phyloP scores from a whole-genome alignment of 2,888 invertebrate genomes.

The Phlogophora meticulosa region DNA sequence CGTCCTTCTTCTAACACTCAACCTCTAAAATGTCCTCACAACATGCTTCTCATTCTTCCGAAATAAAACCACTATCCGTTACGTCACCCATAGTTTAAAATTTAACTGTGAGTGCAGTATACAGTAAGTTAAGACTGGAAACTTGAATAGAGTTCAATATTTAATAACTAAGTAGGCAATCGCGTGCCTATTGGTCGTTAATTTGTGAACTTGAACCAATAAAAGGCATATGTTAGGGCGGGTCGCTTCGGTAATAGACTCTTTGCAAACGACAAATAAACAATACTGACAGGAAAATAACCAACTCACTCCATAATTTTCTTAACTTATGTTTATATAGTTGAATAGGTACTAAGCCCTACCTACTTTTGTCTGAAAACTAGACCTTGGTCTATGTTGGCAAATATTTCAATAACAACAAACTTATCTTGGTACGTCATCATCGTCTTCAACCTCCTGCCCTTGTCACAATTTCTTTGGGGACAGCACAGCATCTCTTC shows the following conservation, averaged over 20 bases:
- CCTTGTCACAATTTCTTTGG: no score
- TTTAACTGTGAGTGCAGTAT: no score
- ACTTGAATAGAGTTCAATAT: background rate
- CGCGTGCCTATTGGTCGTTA: slow-evolving; percentile 26
- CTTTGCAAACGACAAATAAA: slow-evolving; percentile 22
- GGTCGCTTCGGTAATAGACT: background rate
- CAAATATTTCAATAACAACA: background rate
- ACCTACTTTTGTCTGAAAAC: no score
- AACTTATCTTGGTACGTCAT: background rate
- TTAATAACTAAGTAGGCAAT: background rate
- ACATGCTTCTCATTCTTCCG: no score
- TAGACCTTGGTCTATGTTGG: background rate
- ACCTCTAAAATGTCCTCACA: no score
- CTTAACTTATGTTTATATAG: no score
- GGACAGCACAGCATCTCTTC: no score
- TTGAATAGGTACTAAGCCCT: no score
- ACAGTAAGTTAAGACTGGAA: background rate
- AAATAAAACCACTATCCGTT: no score
- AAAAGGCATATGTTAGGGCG: slow-evolving; percentile 33
- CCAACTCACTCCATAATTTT: background rate
- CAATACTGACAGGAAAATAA: slow-evolving; percentile 18
- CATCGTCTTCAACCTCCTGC: no score
- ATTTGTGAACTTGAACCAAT: slow-evolving; percentile 3
- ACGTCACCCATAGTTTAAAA: no score
- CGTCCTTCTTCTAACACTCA: no score